A percentile compares a stretch with the other conserved stretches of the same genome.
These are phyloP conservation scores for Drosophila melanica DNA, from an alignment of 1,140 invertebrate species.

Conservation along the genomic window DNA sequence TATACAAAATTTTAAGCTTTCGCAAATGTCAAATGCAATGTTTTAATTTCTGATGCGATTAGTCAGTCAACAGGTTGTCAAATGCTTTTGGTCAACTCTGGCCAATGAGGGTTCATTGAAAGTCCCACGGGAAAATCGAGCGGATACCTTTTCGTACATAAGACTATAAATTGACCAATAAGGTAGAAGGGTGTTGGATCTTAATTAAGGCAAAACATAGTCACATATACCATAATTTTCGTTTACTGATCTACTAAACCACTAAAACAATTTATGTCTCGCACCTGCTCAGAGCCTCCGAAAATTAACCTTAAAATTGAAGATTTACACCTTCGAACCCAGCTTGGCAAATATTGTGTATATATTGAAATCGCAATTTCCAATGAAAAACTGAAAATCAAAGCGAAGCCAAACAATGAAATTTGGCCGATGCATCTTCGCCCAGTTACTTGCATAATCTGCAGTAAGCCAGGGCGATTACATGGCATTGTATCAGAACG, in stretches of 20 bases:
- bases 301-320: constrained; percentile 63
- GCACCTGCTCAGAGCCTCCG: constrained; percentile 11
- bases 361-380: constrained; percentile 9
- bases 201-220: background rate
- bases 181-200: background rate
- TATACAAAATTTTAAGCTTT: constrained; percentile 4
- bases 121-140: too few relatives aligned
- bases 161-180: too few relatives aligned
- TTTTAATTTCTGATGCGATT: constrained; percentile 51
- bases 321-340: constrained; percentile 51
- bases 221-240: too few relatives aligned
- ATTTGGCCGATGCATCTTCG: constrained; percentile 3
- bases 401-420: constrained; percentile 21
- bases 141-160: background rate
- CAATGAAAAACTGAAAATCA: constrained; percentile 41
- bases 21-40: constrained; percentile 62
- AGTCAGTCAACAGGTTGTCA: constrained; percentile 50
- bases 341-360: background rate
- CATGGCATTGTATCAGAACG: constrained; percentile 46
- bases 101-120: too few relatives aligned
- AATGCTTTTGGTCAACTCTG: background rate
- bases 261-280: constrained; percentile 41
- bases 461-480: constrained; percentile 61
- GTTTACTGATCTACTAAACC: background rate
- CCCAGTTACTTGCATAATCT: constrained; percentile 68